Base-by-base conservation (phyloP, 2,113 vertebrate species). In the Ctenodactylus gundi region DNA sequence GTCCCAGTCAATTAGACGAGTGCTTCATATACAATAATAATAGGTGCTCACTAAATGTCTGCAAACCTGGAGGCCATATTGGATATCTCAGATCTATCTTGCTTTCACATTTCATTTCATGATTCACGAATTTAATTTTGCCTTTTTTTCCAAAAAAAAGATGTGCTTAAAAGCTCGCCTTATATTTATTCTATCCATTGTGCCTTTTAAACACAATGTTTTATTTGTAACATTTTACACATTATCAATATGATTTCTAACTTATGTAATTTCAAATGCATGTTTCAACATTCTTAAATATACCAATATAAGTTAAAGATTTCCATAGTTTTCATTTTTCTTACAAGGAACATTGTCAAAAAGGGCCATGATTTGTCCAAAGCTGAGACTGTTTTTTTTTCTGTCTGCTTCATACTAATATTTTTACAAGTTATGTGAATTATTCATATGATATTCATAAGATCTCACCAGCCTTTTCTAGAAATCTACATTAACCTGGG, bases 391-490 rank as follows among this genome's bases (percentile, higher is more conserved):
- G 8, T 27, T 41, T 49, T 27, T 51, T 88, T 95, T 92, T 78
- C 64, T 68, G 84, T 78, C 15, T 85, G 25, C 3, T 5, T 82
- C 72, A 41, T n/a, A 46, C 21, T 91, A 82, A 57, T 36, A n/a
- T 41, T 68, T 55, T 90, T 64, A 78, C 6, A 88, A 78, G 41
- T 88, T 68, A 93, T 21, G 23, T 92, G 91, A 92, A 94, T 95
- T 96, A 89, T 68, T 94, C 78, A 83, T 78, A 58, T 73, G 49
- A 60, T 91, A 93, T 83, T 94, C 62, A 83, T 75, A 94, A 96
- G 65, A 44, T 51, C 25, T 87, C 20, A 70, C 29, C 36, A 77
- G 41, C 25, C 23, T 82, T 94, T 91, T 80, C 21, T 39, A 91
- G 78, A 93, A 94, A 93, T 85, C 17, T 20, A 82, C 51, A 88